Evolutionary conservation across 2,113 vertebrate genomes (phyloP), one percentile per base, ranked within the genome.

Genomic region (Siniperca chuatsi): DNA sequence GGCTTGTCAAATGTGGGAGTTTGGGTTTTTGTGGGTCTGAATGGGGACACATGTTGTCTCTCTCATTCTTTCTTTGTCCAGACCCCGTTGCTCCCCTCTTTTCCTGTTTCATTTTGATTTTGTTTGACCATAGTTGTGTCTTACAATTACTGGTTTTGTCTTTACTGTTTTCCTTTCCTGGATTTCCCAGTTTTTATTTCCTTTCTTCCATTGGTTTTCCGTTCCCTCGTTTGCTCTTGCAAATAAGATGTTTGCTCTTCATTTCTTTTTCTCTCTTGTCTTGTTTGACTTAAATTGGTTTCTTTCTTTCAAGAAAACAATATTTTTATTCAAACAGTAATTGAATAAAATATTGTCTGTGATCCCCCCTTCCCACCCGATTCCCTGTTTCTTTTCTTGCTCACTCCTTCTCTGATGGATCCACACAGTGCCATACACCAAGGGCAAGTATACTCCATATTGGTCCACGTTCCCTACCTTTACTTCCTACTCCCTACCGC

Each of bases 261-360:
- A 82, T 92, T 94, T 87, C 61, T 87, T 92, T 69, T 86, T 75
- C 78, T 91, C 87, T 92, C 83, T 87, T 96, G 91, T 95, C 97
- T 97, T 87, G 96, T 98, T 97, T 96, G 91, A 96, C 91, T 95
- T 92, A 94, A 91, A 93, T 95, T 92, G 86, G 88, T 95, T 96
- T 95, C 74, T 92, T 95, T 95, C 82, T 94, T 96, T 95, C 72
- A 95, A 93, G 94, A 95, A 98, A 97, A 98, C 98, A 99, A 99
- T 99, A 99, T 99, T 99, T 99, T 99, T 99, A 99, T 99, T 99
- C 98, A 99, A 99, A 97, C 93, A 93, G 95, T 97, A 94, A 99
- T 99, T 99, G 98, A 98, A 99, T 99, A 99, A 99, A 99, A 99
- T 99, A 99, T 99, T 99, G 98, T 99, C 97, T 99, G 98, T 99